Evolutionary conservation across 2,888 invertebrate species (phyloP), one percentile per base, ranked within the genome.

Genomic region (Unio pictorum): DNA sequence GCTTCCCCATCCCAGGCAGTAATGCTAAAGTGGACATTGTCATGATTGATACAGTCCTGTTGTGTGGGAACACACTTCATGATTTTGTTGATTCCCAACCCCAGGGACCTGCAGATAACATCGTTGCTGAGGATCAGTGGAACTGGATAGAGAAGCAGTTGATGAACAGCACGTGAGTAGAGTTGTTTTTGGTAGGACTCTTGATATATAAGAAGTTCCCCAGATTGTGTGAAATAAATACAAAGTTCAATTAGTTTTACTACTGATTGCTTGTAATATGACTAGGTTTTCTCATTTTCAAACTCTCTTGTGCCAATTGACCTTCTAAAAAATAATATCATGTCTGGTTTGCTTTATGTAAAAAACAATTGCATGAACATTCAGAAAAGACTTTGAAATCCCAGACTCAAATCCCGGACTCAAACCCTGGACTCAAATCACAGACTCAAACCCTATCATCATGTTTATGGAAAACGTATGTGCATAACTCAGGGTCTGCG

Each of bases 31-130:
- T 91, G 4, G 90, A 91, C 30, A 81, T 92, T 57, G 61, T 92
- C 17, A 91, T 92, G 90, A 85, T 91, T 34, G 92, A 92, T 81
- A 91, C 91, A 0, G 84, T 92, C 4, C 80, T 90, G 18, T 81
- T 92, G 61, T 92, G 91, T 80, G 91, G 91, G 3, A 90, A 89
- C 74, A 85, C 87, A 6, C 85, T 85, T 23, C 78, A 85, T 68
- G 86, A 87, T 68, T 72, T 77, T 30, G 67, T 68, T 7, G 62
- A 73, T 6, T 68, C 74, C 28, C 84, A 85, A 63, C 89, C 87
- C 3, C 8, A 66, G 7, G 84, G 85, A 55, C 86, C 87, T n/a
- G 71, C 64, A 1, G 71, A 84, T 66, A 18, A 62, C 4, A 71
- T 65, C 15, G 55, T 59, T 1, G 79, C 88, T 4, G 86, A 89